A percentile compares a stretch with the other conserved stretches of the same genome.
These are phyloP conservation scores for Rhinogobio ventralis DNA, from an alignment of 2,797 vertebrate species.

Conservation along the genomic window DNA sequence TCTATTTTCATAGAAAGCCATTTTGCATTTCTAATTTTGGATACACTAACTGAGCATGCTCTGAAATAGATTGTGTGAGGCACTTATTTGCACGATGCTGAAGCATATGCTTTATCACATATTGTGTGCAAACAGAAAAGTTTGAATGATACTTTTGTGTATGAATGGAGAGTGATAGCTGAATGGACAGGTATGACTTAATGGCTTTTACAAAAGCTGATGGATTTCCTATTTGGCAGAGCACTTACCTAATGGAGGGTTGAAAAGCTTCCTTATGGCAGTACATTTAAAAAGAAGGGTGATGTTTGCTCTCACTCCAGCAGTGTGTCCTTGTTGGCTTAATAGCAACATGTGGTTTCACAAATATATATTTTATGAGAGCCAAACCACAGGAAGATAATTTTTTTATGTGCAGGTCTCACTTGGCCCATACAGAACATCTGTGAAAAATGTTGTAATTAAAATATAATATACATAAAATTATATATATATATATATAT, in stretches of 20 bases:
- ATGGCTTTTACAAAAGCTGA: conserved; percentile 33
- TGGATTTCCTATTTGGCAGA: conserved; percentile 4
- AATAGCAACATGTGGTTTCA: conserved; percentile 8
- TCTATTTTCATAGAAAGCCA: conserved; percentile 3
- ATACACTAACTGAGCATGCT: not conserved
- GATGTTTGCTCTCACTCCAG: conserved; percentile 44
- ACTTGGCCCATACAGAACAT: not conserved
- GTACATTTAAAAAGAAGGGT: conserved; percentile 9
- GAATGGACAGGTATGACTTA: conserved; percentile 15
- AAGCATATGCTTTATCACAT: not conserved
- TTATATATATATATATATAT: too few relatives aligned
- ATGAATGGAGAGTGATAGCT: conserved; percentile 1
- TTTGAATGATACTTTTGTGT: not conserved
- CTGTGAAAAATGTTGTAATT: not conserved
- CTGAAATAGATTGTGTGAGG: not conserved
- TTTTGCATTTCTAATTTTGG: not conserved
- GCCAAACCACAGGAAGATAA: not conserved
- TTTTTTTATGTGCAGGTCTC: not conserved
- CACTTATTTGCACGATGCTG: not conserved
- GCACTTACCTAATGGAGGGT: conserved; percentile 31
- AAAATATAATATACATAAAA: too few relatives aligned
- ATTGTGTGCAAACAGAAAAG: not conserved
- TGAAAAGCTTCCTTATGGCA: conserved; percentile 27
- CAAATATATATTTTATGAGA: conserved; percentile 34
- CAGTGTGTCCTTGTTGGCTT: conserved; percentile 17